Conservation (phyloP, 2,113 vertebrate species). For the Scomber colias region DNA sequence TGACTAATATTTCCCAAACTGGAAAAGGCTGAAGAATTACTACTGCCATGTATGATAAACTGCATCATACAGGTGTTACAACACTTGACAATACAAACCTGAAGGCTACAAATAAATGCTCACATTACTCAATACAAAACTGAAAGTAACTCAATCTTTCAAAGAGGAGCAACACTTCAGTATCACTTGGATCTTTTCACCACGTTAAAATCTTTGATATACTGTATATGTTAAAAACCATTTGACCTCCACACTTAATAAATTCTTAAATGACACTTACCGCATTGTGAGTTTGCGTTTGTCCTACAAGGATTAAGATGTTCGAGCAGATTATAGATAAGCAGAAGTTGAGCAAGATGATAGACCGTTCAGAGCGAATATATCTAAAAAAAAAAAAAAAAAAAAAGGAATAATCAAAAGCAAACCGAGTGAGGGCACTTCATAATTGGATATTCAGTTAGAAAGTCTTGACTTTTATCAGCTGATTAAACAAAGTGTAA, state of each 20-base stretch:
- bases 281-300: conserved; percentile 98
- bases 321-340: conserved; percentile 99
- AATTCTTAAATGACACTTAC: conserved; percentile 81
- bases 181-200: background rate
- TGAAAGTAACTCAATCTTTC: background rate
- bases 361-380: conserved; percentile 97
- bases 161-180: conserved; percentile 1
- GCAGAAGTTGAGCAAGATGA: conserved; percentile 99
- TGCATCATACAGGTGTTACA: background rate
- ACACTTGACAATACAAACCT: background rate
- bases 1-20: background rate
- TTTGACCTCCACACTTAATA: background rate
- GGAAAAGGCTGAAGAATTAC: background rate
- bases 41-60: background rate
- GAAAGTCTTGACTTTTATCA: background rate
- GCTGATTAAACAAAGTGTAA: background rate
- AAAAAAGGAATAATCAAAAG: background rate
- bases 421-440: background rate
- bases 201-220: background rate
- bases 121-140: background rate
- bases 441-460: background rate
- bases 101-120: background rate
- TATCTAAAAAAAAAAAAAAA: conserved; percentile 86
- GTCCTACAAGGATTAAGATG: conserved; percentile 97
- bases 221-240: background rate